Evolutionary conservation across 2,797 vertebrate genomes (phyloP).

Genomic region (Bovichtus variegatus): DNA sequence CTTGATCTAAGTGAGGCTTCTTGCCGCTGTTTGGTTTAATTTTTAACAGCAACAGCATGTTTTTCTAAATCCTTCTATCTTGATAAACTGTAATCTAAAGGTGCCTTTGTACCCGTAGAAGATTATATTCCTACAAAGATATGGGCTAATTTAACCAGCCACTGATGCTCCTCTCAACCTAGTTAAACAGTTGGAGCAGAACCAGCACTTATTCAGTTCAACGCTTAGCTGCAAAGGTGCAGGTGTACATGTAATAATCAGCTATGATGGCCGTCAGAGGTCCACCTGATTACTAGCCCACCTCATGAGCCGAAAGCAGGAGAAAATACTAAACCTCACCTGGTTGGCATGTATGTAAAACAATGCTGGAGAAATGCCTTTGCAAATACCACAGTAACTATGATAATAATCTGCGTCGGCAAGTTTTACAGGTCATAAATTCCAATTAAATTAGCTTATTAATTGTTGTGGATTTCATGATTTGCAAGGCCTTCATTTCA

Average conservation of each 20-base stretch:
- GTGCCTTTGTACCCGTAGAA: background rate
- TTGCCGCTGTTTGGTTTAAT: background rate
- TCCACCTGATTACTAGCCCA: background rate
- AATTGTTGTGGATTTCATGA: background rate
- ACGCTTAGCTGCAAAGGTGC: background rate
- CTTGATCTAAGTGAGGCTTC: background rate
- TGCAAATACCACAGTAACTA: background rate
- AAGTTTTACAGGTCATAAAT: background rate
- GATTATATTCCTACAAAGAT: background rate
- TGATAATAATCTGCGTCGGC: background rate
- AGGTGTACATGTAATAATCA: background rate
- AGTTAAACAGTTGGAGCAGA: background rate
- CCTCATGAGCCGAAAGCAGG: background rate
- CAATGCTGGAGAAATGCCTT: background rate
- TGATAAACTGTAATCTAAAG: background rate
- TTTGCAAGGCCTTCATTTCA: background rate
- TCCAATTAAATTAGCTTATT: background rate
- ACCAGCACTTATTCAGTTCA: background rate
- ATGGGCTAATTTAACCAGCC: background rate
- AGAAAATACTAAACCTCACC: background rate
- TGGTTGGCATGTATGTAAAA: background rate
- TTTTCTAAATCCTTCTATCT: background rate
- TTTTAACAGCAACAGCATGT: background rate
- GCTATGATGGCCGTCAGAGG: background rate
- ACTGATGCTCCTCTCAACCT: no score